Evolutionary conservation across 2,797 vertebrate genomes (phyloP), one percentile per base, ranked within the genome.

Genomic region (Neomorphus geoffroyi): DNA sequence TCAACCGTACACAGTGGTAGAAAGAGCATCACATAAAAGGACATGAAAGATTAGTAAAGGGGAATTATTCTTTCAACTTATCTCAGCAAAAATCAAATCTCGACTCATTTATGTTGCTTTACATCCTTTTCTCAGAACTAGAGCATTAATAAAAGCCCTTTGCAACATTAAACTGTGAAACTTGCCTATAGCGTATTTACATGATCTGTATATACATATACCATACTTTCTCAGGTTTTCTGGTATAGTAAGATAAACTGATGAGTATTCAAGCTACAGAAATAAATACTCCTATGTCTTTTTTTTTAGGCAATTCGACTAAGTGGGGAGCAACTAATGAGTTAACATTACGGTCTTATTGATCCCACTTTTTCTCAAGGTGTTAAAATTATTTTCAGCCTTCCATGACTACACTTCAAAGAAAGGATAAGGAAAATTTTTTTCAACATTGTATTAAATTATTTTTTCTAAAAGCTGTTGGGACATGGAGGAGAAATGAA

Each of bases 61-160:
- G 65, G 65, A 83, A 87, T 92, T 92, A 85, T 43, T 89, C 64
- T 89, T 93, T 88, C 57, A 92, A 2, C 65, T 95, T 96, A 96
- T 91, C 94, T 94, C 45, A 46, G 57, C 64, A 46, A 87, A 90
- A 92, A 94, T 87, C 80, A 94, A 65, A 73, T 73, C 60, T 80
- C 0, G 0, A 26, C 58, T 95, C 67, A 74, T 93, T 73, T 77
- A 77, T 80, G 86, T 73, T 92, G 48, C 61, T 81, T 94, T 89
- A 64, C 19, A 86, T 45, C 30, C 23, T 86, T 75, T 92, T 67
- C 92, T 94, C 48, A 71, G 60, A 94, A 87, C 70, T 87, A 37
- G 12, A 50, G 27, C 28, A 26, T 56, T 89, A 88, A 90, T 86
- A 73, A 94, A 94, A 92, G 69, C 39, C 50, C 66, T 94, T 73